Conservation (phyloP, 2,888 invertebrate genomes). For the Anthophora plumipes region DNA sequence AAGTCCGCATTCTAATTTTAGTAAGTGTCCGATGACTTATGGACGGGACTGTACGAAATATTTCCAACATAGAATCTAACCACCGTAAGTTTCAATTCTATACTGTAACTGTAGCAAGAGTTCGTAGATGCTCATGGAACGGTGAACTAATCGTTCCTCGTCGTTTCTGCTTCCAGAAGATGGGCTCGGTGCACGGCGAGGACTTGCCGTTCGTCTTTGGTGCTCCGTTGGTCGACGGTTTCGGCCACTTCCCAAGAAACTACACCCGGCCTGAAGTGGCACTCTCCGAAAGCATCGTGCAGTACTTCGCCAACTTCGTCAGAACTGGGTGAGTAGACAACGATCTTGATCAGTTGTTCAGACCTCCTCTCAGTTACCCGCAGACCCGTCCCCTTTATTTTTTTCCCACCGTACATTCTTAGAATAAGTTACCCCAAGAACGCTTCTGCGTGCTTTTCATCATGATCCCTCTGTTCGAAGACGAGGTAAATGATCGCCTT, state of each 20-base stretch:
- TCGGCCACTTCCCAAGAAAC: slow-evolving; percentile 94
- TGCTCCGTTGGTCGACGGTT: slow-evolving; percentile 93
- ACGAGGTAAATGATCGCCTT: background rate
- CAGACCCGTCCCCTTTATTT: background rate
- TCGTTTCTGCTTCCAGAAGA: slow-evolving; percentile 87
- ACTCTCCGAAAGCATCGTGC: slow-evolving; percentile 94
- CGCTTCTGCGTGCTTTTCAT: background rate
- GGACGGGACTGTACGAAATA: background rate
- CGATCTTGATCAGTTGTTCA: slow-evolving; percentile 22
- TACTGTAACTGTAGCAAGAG: background rate
- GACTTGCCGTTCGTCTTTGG: slow-evolving; percentile 96
- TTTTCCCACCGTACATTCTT: background rate
- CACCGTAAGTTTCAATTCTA: background rate
- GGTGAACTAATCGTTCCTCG: background rate
- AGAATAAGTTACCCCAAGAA: background rate
- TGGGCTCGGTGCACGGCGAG: slow-evolving; percentile 97
- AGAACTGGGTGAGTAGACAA: slow-evolving; percentile 91
- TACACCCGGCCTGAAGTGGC: slow-evolving; percentile 95
- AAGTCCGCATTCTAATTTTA: too few relatives aligned
- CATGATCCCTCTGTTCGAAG: background rate
- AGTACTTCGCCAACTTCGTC: slow-evolving; percentile 95
- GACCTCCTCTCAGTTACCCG: background rate
- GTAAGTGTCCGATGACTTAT: too few relatives aligned
- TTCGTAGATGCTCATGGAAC: background rate
- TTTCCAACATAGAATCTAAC: background rate